Evolutionary conservation across 2,797 vertebrate species (phyloP).

Genomic region (Acanthurus tractus): DNA sequence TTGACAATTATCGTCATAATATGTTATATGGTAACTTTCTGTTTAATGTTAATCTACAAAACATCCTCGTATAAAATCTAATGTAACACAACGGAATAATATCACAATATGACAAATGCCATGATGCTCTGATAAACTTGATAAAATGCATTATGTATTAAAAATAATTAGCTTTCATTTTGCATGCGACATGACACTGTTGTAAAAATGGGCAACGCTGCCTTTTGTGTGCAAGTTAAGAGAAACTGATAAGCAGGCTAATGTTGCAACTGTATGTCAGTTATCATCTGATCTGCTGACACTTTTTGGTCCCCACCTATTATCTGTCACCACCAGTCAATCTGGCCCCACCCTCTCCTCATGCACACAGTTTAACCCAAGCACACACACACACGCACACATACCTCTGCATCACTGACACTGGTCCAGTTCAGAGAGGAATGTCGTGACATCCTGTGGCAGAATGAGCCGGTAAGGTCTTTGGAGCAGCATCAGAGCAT

Average conservation of each 20-base stretch:
- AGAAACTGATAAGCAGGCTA: slow-evolving; percentile 6
- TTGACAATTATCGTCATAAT: background rate
- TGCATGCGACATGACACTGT: background rate
- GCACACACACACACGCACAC: slow-evolving; percentile 15
- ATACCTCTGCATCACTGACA: background rate
- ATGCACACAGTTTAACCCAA: slow-evolving; percentile 40
- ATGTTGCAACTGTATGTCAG: slow-evolving; percentile 38
- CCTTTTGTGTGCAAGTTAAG: background rate
- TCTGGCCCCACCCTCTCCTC: slow-evolving; percentile 56
- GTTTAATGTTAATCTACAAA: background rate
- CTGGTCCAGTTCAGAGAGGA: background rate
- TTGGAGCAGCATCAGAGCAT: slow-evolving; percentile 64
- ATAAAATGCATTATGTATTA: background rate
- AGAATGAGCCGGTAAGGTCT: slow-evolving; percentile 7
- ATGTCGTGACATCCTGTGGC: slow-evolving; percentile 13
- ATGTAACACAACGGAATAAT: background rate
- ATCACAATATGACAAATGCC: too few species aligned
- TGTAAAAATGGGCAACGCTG: too few species aligned
- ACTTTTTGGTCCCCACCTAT: slow-evolving; percentile 55
- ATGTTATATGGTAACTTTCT: too few species aligned
- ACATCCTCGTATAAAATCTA: background rate
- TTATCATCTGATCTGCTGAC: slow-evolving; percentile 28
- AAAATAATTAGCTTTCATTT: background rate
- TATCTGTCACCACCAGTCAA: slow-evolving; percentile 56
- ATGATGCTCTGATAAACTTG: background rate